These are phyloP conservation scores for Micrastur ruficollis DNA, from an alignment of 2,797 vertebrate genomes.

Conservation along the genomic window DNA sequence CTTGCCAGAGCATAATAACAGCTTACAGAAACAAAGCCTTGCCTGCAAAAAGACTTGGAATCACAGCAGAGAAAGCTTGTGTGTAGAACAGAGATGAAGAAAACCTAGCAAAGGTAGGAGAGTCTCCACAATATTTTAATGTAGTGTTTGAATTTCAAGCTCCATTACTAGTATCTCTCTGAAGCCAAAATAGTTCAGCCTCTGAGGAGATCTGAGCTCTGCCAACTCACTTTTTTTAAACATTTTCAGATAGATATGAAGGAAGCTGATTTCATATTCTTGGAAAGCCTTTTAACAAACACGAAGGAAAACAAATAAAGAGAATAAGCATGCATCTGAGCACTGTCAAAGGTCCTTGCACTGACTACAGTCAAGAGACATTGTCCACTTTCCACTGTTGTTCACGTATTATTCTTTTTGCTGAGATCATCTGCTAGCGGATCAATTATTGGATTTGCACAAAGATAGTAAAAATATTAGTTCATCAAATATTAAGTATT, in stretches of 20 bases:
- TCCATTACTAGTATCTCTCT: background rate
- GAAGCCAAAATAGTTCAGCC: background rate
- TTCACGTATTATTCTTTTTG: background rate
- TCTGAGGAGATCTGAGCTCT: background rate
- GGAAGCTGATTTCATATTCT: background rate
- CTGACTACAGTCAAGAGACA: background rate
- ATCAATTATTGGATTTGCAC: background rate
- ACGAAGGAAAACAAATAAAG: background rate
- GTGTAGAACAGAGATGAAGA: background rate
- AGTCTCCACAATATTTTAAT: background rate
- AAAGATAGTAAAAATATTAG: background rate
- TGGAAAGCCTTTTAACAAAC: background rate
- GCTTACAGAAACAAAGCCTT: constrained; percentile 12
- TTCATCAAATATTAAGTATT: background rate
- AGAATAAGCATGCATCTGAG: background rate
- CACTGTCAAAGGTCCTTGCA: background rate
- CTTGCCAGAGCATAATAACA: constrained; percentile 5
- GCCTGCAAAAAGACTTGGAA: background rate
- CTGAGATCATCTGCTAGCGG: background rate
- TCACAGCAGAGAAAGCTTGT: background rate
- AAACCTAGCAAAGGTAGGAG: background rate
- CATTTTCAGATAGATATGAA: background rate
- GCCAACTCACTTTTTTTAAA: background rate
- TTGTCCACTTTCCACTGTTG: background rate
- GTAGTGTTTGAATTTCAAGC: background rate